These are phyloP conservation scores for Osedax frankpressi DNA, from an alignment of 2,888 invertebrate species.

Conservation along the genomic window DNA sequence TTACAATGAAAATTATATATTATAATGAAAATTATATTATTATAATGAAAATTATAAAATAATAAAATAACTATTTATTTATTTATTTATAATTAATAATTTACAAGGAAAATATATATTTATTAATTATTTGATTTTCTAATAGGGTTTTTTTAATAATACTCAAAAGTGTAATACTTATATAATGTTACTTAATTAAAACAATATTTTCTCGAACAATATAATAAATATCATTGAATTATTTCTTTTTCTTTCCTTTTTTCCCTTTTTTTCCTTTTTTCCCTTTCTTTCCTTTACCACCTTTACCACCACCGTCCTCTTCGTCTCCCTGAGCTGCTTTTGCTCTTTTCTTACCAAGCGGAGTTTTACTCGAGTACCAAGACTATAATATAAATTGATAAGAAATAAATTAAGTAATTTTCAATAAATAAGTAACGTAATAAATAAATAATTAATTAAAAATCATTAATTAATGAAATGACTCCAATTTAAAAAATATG, in stretches of 20 bases:
- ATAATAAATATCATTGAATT: neutral
- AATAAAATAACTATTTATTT: neutral
- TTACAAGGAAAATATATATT: no score
- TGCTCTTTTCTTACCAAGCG: slow-evolving; percentile 64
- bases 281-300: slow-evolving; percentile 34
- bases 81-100: neutral
- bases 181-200: neutral
- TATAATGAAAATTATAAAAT: no score
- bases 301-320: slow-evolving; percentile 30
- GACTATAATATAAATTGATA: no score
- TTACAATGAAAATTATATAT: no score
- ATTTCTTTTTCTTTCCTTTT: slow-evolving; percentile 28
- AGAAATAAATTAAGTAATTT: no score
- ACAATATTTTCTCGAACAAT: neutral
- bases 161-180: neutral
- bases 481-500: no score
- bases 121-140: no score
- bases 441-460: no score
- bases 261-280: slow-evolving; percentile 26
- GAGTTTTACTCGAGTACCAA: slow-evolving; percentile 58
- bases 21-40: no score
- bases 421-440: no score
- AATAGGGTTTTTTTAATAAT: neutral
- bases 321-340: slow-evolving; percentile 49
- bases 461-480: no score